Evolutionary conservation across 2,888 invertebrate species (phyloP).

Genomic region (Hololepta plana): DNA sequence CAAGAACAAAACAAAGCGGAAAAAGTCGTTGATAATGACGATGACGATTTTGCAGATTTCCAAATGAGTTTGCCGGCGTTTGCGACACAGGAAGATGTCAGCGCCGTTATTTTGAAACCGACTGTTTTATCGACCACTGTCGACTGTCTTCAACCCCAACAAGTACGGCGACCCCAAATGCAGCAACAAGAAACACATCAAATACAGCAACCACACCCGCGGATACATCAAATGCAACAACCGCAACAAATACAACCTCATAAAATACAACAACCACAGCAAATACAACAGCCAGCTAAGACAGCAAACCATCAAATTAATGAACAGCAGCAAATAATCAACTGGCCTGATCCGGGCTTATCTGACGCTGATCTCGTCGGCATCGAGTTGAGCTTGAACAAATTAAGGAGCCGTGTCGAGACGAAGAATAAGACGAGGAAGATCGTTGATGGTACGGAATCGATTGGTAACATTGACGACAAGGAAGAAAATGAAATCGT

Average conservation of each 20-base stretch:
- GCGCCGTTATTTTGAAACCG: slow-evolving; percentile 14
- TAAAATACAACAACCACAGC: too few species aligned
- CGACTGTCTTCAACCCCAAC: too few species aligned
- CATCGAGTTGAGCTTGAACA: slow-evolving; percentile 22
- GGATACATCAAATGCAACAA: too few species aligned
- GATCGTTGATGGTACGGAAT: too few species aligned
- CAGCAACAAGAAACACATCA: slow-evolving; percentile 1
- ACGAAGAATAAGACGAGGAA: too few species aligned
- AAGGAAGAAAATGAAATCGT: too few species aligned
- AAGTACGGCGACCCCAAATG: too few species aligned
- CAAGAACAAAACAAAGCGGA: not conserved
- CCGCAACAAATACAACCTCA: too few species aligned
- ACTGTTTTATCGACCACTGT: slow-evolving; percentile 12
- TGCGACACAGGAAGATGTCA: slow-evolving; percentile 1
- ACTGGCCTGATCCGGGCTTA: slow-evolving; percentile 43
- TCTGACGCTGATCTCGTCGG: slow-evolving; percentile 22
- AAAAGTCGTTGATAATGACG: slow-evolving; percentile 12
- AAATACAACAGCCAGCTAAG: slow-evolving; percentile 3
- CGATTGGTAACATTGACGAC: too few species aligned
- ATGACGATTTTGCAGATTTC: slow-evolving; percentile 27
- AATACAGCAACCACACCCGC: too few species aligned
- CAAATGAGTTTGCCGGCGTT: slow-evolving; percentile 17
- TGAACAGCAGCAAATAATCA: slow-evolving; percentile 22
- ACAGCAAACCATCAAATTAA: not conserved
- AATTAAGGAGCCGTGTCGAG: too few species aligned